phyloP scores from a whole-genome alignment of 2,113 vertebrate species.

The Cyanoramphus novaezelandiae region DNA sequence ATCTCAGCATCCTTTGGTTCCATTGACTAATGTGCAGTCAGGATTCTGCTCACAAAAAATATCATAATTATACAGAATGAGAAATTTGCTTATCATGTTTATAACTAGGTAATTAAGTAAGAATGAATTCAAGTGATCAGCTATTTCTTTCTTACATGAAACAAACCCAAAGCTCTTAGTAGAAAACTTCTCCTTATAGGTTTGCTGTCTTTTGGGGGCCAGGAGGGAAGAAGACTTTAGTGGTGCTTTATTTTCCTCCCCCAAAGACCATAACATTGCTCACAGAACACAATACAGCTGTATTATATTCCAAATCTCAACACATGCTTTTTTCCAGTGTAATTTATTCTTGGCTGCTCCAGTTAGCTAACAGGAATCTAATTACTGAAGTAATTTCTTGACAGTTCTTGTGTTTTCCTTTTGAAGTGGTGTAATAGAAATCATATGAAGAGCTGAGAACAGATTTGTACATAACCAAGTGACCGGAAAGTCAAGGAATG shows the following conservation, averaged over 20 bases:
- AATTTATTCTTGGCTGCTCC: neutral
- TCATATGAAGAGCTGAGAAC: neutral
- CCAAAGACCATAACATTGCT: neutral
- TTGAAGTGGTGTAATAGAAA: neutral
- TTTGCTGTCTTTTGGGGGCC: neutral
- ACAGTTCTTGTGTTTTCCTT: neutral
- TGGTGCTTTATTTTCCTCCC: neutral
- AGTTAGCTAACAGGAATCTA: neutral
- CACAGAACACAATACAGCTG: neutral
- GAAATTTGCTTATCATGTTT: neutral
- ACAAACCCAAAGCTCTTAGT: neutral
- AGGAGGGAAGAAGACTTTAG: neutral
- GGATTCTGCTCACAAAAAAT: neutral
- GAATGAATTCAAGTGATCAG: neutral
- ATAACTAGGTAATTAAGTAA: neutral
- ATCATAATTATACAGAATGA: neutral
- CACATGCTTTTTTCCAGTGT: neutral
- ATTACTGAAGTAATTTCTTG: neutral
- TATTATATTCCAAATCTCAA: neutral
- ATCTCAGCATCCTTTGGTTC: neutral
- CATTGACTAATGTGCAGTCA: neutral
- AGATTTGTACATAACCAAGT: neutral
- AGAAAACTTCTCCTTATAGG: neutral
- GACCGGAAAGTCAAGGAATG: neutral
- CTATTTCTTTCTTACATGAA: neutral